These are phyloP conservation scores for Kryptolebias ocellatus DNA, from an alignment of 2,797 vertebrate genomes.

Conservation along the genomic window DNA sequence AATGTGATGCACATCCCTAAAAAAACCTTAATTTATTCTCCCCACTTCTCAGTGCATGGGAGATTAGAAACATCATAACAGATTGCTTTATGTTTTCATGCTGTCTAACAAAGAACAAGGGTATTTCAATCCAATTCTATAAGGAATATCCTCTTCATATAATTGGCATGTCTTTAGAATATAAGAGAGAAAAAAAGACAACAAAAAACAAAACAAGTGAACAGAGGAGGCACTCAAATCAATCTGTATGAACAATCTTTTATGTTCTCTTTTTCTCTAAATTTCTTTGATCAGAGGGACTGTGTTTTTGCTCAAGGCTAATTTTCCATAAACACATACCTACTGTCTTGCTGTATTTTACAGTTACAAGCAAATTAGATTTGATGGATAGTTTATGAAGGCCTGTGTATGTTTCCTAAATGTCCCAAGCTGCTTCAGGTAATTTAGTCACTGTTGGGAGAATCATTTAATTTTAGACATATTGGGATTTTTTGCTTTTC, in stretches of 20 bases:
- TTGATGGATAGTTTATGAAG: conserved; percentile 43
- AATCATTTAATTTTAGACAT: conserved; percentile 57
- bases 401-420: conserved; percentile 39
- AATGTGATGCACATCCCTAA: neutral
- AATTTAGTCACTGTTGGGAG: conserved; percentile 50
- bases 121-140: conserved; percentile 1
- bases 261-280: conserved; percentile 38
- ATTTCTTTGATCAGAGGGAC: conserved; percentile 43
- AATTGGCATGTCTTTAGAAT: conserved; percentile 21
- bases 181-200: conserved; percentile 2
- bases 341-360: conserved; percentile 36
- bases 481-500: conserved; percentile 32
- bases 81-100: conserved; percentile 2
- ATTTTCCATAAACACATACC: conserved; percentile 65
- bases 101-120: neutral
- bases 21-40: conserved; percentile 1
- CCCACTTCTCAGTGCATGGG: neutral
- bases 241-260: conserved; percentile 7
- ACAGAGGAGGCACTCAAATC: conserved; percentile 3
- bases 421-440: conserved; percentile 48
- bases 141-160: conserved; percentile 9
- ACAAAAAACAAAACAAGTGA: neutral
- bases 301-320: conserved; percentile 34
- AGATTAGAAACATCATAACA: neutral
- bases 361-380: conserved; percentile 47